Conservation (phyloP, 92 coral and sea anemone species). For the Parazoanthus atlanticus region DNA sequence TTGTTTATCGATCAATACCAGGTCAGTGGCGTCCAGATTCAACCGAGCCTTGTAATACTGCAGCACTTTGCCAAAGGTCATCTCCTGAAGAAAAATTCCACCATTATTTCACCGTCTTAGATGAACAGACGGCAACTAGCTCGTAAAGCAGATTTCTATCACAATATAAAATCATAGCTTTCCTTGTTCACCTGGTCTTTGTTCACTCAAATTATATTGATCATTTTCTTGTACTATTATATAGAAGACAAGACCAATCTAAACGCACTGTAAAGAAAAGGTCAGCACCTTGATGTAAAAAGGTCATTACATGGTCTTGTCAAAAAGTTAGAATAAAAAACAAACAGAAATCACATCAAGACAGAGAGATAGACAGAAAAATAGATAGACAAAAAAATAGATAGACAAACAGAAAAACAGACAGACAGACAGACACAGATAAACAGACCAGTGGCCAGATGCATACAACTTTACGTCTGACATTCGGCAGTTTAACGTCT, state of each 20-base stretch:
- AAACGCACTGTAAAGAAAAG: neutral
- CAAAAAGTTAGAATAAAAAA: too few relatives aligned
- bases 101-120: neutral
- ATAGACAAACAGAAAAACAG: neutral
- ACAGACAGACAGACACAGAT: neutral
- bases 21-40: slow-evolving; percentile 65
- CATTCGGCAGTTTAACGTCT: too few relatives aligned
- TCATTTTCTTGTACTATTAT: neutral
- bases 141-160: too few relatives aligned
- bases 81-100: slow-evolving; percentile 63
- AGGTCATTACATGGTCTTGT: neutral
- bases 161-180: too few relatives aligned
- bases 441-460: too few relatives aligned
- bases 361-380: neutral
- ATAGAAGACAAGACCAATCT: neutral
- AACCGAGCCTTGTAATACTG: slow-evolving; percentile 74
- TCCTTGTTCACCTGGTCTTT: too few relatives aligned
- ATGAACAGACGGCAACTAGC: neutral
- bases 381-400: neutral
- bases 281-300: too few relatives aligned
- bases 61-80: slow-evolving; percentile 93
- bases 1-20: slow-evolving; percentile 84
- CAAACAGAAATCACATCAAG: too few relatives aligned
- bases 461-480: too few relatives aligned
- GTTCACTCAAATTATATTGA: too few relatives aligned